Evolutionary conservation across 2,113 vertebrate genomes (phyloP).

Genomic region (chimpanzee (Pan troglodytes)): NHGRI_mPanTro3-v2.1_pri NC_072421.2:102585001-102585500

Average conservation of each 20-base stretch:
- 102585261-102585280: too few relatives aligned
- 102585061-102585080: neutral
- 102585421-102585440: too few relatives aligned
- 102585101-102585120: neutral
- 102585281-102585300: too few relatives aligned
- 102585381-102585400: too few relatives aligned
- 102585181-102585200: neutral
- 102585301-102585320: too few relatives aligned
- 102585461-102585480: too few relatives aligned
- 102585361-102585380: too few relatives aligned
- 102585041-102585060: neutral
- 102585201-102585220: neutral
- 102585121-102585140: neutral
- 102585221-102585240: slow-evolving; percentile 35
- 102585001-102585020: neutral
- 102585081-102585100: neutral
- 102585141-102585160: neutral
- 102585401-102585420: too few relatives aligned
- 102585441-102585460: too few relatives aligned
- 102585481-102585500: too few relatives aligned
- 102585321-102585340: too few relatives aligned
- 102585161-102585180: neutral
- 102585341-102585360: too few relatives aligned
- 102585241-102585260: neutral
- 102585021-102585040: neutral